These are phyloP conservation scores for Platycercus adscitus DNA, from an alignment of 2,113 vertebrate species.

Conservation along the genomic window DNA sequence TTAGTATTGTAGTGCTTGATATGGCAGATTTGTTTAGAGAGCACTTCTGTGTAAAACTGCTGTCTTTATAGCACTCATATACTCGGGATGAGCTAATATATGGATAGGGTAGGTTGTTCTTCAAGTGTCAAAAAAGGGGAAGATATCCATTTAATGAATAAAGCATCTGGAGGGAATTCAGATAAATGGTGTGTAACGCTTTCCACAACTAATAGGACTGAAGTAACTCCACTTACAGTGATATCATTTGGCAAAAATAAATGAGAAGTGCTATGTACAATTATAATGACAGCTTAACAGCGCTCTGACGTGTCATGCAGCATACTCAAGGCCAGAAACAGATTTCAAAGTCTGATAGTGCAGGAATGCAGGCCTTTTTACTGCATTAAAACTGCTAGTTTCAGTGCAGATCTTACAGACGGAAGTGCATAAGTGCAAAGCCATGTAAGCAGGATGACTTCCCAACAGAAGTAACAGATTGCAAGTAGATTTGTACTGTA, in stretches of 20 bases:
- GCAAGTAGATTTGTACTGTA: not conserved
- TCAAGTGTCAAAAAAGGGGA: not conserved
- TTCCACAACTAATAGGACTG: not conserved
- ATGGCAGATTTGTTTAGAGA: not conserved
- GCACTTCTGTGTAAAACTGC: not conserved
- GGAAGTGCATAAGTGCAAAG: not conserved
- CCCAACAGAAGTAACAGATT: not conserved
- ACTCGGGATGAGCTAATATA: not conserved
- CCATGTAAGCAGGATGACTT: not conserved
- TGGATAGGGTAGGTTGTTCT: not conserved
- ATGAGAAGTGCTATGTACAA: not conserved
- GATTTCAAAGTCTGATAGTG: not conserved
- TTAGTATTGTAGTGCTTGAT: not conserved
- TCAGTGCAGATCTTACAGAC: not conserved
- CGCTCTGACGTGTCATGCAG: not conserved
- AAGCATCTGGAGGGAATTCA: constrained; percentile 34
- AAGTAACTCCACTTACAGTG: not conserved
- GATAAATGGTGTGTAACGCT: not conserved
- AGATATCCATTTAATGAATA: constrained; percentile 3
- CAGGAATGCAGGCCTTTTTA: not conserved
- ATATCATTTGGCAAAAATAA: not conserved
- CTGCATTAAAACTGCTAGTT: not conserved
- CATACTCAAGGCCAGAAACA: not conserved
- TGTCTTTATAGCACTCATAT: not conserved
- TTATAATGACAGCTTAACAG: not conserved